phyloP scores from a whole-genome alignment of 2,888 invertebrate genomes.

The Tiliacea citrago region DNA sequence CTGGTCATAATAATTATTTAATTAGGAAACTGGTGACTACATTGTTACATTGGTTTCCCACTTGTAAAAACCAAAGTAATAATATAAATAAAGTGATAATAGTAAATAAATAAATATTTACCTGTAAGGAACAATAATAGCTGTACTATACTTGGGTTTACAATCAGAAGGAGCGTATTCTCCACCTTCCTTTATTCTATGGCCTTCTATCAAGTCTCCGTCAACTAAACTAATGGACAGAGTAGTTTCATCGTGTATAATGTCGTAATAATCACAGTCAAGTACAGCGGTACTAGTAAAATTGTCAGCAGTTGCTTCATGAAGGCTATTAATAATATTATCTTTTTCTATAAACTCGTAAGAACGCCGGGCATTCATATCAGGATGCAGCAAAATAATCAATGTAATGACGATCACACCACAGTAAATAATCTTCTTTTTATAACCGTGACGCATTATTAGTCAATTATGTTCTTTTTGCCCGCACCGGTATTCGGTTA shows the following conservation, averaged over 20 bases:
- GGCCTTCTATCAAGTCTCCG: constrained; percentile 81
- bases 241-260: constrained; percentile 80
- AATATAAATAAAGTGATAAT: background rate
- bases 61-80: no score
- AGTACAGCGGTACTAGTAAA: constrained; percentile 81
- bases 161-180: constrained; percentile 84
- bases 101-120: constrained; percentile 61
- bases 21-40: background rate
- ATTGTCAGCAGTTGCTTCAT: constrained; percentile 83
- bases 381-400: constrained; percentile 80
- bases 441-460: constrained; percentile 79
- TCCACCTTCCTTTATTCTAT: constrained; percentile 84
- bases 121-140: constrained; percentile 95
- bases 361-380: constrained; percentile 74
- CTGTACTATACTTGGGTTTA: constrained; percentile 92
- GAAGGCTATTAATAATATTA: constrained; percentile 82
- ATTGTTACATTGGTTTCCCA: background rate
- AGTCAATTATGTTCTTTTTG: constrained; percentile 14
- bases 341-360: constrained; percentile 87
- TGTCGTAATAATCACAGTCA: constrained; percentile 83
- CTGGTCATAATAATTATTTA: background rate
- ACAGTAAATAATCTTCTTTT: constrained; percentile 79
- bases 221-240: constrained; percentile 79
- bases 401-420: constrained; percentile 72
- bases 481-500: background rate